These are phyloP conservation scores for Apogon hyalosoma DNA, from an alignment of 2,797 vertebrate species.

Conservation along the genomic window DNA sequence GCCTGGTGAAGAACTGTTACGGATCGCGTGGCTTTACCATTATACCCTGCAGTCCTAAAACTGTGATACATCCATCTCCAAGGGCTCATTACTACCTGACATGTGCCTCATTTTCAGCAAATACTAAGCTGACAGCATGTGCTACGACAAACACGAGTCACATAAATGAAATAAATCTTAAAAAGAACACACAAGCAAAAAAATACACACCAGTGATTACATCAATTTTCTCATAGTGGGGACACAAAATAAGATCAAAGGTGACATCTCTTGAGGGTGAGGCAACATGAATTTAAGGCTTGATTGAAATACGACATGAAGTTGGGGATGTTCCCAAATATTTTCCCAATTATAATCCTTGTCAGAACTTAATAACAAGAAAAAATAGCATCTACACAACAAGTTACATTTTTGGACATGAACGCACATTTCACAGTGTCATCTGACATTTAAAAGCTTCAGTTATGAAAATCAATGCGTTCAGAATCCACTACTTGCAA, in stretches of 20 bases:
- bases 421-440: not conserved
- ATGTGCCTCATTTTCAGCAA: conserved; percentile 71
- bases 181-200: conserved; percentile 31
- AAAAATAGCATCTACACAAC: conserved; percentile 9
- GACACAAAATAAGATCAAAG: conserved; percentile 58
- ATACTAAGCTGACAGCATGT: conserved; percentile 66
- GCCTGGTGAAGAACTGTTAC: conserved; percentile 98
- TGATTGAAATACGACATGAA: conserved; percentile 63
- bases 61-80: conserved; percentile 85
- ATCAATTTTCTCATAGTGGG: conserved; percentile 51
- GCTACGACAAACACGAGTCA: conserved; percentile 28
- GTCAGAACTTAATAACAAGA: conserved; percentile 17
- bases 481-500: not conserved
- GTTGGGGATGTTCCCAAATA: conserved; percentile 33
- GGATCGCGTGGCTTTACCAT: conserved; percentile 94
- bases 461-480: not conserved
- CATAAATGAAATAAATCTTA: conserved; percentile 58
- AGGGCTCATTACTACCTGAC: conserved; percentile 80
- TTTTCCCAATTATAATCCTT: conserved; percentile 54
- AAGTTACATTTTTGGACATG: not conserved
- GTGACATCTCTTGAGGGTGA: conserved; percentile 51
- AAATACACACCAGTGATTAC: conserved; percentile 54
- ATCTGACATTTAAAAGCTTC: not conserved
- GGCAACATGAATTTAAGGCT: conserved; percentile 55
- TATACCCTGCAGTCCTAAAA: conserved; percentile 94